Evolutionary conservation across 2,113 vertebrate species (phyloP), one percentile per base, ranked within the genome.

Genomic region (Choloepus hoffmanni): DNA sequence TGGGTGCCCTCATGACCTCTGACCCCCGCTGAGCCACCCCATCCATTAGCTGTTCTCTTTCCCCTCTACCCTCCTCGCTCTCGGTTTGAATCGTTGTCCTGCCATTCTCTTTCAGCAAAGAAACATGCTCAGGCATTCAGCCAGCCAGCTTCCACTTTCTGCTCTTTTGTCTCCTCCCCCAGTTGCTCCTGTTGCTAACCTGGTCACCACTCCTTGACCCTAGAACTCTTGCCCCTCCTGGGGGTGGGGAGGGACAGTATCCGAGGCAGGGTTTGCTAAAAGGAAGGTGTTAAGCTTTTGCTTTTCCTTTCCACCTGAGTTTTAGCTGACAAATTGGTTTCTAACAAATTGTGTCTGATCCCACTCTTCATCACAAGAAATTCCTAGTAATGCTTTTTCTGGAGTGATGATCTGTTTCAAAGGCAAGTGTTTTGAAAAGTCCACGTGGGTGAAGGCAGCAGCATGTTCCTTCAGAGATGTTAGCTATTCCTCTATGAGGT

Each of bases 61-160:
- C 83, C 94, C 87, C 97, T 90, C 76, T 85, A 30, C 73, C 98
- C 99, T 98, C 98, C 85, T 95, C 96, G 99, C 98, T 98, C 99
- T 98, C 99, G 98, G 99, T 99, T 99, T 99, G 99, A 99, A 98
- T 98, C 98, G 98, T 98, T 99, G 99, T 99, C 98, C 97, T 97
- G 89, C 99, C 98, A 99, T 99, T 99, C 99, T 99, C 99, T 98
- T 98, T 97, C 68, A 93, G 96, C 98, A 98, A 96, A 98, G 99
- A 99, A 99, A 99, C 99, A 99, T 98, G 98, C 98, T 98, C 98
- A 98, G 97, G 97, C 98, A 99, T 99, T 99, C 98, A 99, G 96
- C 97, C 98, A 84, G 96, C 98, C 97, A 36, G 98, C 98, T 99
- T 99, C 99, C 98, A 98, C 99, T 99, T 99, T 99, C 98, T 98